Percentiles rank a stretch among this genome's conserved stretches.
These are phyloP conservation scores for Serrognathus titanus DNA, from an alignment of 2,888 invertebrate genomes.

Conservation along the genomic window DNA sequence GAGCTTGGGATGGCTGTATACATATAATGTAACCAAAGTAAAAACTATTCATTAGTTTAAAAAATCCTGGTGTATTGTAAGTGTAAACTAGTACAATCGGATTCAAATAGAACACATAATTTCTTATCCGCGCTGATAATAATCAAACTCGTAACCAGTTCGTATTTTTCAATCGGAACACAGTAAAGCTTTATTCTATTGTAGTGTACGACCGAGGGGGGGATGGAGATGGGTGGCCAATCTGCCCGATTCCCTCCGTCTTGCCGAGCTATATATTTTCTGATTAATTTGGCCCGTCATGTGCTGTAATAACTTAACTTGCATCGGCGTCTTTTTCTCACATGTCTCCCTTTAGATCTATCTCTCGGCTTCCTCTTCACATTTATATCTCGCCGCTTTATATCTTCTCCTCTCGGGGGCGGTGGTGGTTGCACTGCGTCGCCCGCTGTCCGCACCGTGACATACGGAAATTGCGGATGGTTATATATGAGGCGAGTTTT, in stretches of 20 bases:
- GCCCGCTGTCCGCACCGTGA: slow-evolving; percentile 6
- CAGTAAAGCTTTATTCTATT: slow-evolving; percentile 1
- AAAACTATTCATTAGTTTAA: too few relatives aligned
- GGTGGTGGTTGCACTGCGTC: background rate
- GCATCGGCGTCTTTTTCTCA: slow-evolving; percentile 26
- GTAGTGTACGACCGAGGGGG: background rate
- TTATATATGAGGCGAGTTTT: slow-evolving; percentile 16
- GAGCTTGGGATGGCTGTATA: too few relatives aligned
- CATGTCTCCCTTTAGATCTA: slow-evolving; percentile 20
- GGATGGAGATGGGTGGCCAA: background rate
- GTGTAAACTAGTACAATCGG: too few relatives aligned
- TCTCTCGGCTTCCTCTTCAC: slow-evolving; percentile 20
- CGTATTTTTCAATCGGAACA: background rate
- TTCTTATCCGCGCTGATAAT: too few relatives aligned
- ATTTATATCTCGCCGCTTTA: slow-evolving; percentile 27
- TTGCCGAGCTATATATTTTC: slow-evolving; percentile 27
- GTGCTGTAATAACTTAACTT: slow-evolving; percentile 32
- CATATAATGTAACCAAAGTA: too few relatives aligned
- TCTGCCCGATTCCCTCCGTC: slow-evolving; percentile 17
- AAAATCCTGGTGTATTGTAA: too few relatives aligned
- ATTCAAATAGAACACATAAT: too few relatives aligned
- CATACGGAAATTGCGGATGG: slow-evolving; percentile 27
- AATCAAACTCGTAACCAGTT: background rate
- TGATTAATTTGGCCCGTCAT: slow-evolving; percentile 34
- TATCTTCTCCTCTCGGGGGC: slow-evolving; percentile 13